Base-by-base conservation (phyloP, 2,888 invertebrate species). In the Platypus cylindrus region DNA sequence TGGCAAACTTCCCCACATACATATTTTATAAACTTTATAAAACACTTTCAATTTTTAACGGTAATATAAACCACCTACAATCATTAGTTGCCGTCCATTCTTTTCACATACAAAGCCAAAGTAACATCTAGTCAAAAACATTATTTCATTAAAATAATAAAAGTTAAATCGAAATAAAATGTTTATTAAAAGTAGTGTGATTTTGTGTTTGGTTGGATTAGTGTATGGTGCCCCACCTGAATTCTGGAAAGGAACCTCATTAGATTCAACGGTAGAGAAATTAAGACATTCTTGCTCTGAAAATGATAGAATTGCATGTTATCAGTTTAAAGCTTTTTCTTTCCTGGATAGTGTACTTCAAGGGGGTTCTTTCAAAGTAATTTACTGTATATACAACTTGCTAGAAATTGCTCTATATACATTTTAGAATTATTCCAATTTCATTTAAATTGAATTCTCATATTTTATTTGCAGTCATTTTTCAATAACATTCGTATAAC, bases 321-420 rank as follows among this genome's bases (percentile, higher is more conserved):
- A 85, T 62, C 84, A 85, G 62, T 80, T 75, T 67, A 82, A 81
- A 59, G 79, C 83, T 44, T 75, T 85, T 67, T 75, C 42, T 3
- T 49, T 51, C 38, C 41, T 51, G 59, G 82, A 84, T 62, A 76
- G 75, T 51, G 72, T 84, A 49, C 73, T 84, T 63, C 78, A 77
- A 60, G 80, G 81, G 64, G 82, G 83, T 56, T 73, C 71, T 48
- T 45, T 49, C 35, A 32, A 49, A 37, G 49, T 48, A 43, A 37
- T 40, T 44, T 25, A 16, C 17, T 13, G 16, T 29, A 20, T 7
- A 23, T 14, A 13, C 34, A 9, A 28, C 7, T 9, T 22, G 29
- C 3, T 32, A 5, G 14, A 12, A 12, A 5, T 15, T 27, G 4
- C 15, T 27, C 15, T 27, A 9, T 20, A 20, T 20, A 20, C 20